Conservation (phyloP, 2,113 vertebrate species). For the Scopus umbretta region DNA sequence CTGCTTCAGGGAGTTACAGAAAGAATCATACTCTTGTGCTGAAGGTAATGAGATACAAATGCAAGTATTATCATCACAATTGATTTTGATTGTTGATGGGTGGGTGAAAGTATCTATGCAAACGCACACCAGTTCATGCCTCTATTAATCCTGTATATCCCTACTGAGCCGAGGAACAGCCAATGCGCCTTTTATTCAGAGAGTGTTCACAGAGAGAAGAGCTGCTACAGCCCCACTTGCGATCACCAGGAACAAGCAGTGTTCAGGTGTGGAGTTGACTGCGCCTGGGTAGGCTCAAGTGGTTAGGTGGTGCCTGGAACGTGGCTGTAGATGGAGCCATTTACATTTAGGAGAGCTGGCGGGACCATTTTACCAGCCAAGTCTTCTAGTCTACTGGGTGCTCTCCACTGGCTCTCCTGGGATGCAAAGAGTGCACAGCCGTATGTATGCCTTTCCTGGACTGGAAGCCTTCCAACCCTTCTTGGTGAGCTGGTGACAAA, state of each 20-base stretch:
- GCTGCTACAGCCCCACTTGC: fast-evolving
- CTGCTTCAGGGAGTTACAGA: not conserved
- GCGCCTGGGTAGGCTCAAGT: not conserved
- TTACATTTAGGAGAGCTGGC: not conserved
- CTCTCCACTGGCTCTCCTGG: not conserved
- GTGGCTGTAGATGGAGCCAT: not conserved
- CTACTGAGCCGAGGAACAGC: not conserved
- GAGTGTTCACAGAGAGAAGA: not conserved
- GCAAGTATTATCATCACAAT: not conserved
- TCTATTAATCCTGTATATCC: fast-evolving
- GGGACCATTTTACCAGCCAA: not conserved
- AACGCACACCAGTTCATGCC: not conserved
- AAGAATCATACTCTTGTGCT: not conserved
- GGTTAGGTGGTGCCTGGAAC: not conserved
- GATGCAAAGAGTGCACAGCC: not conserved
- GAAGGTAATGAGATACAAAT: not conserved
- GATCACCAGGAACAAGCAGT: not conserved
- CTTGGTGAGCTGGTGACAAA: not conserved
- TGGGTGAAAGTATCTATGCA: not conserved
- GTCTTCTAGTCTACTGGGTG: not conserved
- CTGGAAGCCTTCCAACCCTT: not conserved
- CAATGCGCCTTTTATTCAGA: not conserved
- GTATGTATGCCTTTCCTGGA: not conserved
- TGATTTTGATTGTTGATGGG: not conserved
- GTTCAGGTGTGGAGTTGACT: too few relatives aligned